These are phyloP conservation scores for Vombatus ursinus DNA, from an alignment of 2,113 vertebrate genomes.

Conservation along the genomic window DNA sequence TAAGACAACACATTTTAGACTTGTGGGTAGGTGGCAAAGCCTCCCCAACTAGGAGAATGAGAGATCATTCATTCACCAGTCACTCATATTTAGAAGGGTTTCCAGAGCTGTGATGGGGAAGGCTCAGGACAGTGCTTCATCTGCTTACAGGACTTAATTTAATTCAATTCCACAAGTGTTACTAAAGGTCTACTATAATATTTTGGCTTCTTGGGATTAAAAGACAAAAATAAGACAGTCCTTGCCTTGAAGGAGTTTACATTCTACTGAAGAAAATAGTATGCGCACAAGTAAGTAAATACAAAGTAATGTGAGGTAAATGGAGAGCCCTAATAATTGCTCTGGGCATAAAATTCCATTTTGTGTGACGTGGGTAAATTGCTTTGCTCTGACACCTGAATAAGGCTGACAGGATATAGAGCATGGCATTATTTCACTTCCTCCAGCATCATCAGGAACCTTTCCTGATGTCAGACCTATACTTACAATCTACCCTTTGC, in stretches of 20 bases:
- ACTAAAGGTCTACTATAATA: neutral
- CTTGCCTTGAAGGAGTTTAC: neutral
- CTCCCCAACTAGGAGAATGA: neutral
- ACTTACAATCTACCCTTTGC: neutral
- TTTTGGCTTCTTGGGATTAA: neutral
- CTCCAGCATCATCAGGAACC: neutral
- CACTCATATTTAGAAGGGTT: neutral
- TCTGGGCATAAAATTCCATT: neutral
- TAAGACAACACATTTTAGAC: slow-evolving; percentile 28
- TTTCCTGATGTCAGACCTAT: neutral
- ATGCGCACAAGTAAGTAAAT: neutral
- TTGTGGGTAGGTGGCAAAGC: slow-evolving; percentile 13
- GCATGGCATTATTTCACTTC: neutral
- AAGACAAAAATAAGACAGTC: neutral
- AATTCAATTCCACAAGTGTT: neutral
- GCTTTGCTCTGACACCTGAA: neutral
- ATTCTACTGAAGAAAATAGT: neutral
- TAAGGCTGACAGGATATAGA: neutral
- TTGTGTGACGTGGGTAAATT: neutral
- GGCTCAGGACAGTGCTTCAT: neutral
- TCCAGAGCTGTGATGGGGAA: neutral
- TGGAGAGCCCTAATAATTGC: neutral
- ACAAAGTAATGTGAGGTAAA: neutral
- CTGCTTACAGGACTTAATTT: neutral
- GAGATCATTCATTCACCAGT: neutral